Base-by-base conservation (phyloP, 2,888 invertebrate genomes). In the Neuroscelio doddi region DNA sequence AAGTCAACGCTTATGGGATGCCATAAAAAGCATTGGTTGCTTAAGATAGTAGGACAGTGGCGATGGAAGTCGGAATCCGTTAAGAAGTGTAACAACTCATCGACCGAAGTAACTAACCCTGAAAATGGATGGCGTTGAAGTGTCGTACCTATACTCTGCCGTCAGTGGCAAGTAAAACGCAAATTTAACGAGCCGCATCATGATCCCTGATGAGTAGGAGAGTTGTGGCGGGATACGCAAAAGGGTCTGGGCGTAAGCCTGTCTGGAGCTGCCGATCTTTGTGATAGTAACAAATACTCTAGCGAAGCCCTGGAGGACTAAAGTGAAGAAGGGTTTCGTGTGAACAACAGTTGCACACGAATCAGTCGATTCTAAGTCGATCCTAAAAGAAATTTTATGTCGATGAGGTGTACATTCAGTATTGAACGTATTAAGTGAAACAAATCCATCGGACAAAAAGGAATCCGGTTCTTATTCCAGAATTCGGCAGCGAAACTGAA, bases 241-340 rank as follows among this genome's bases (percentile, higher is more conserved):
- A 78, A 68, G 79, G n/a, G n/a, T n/a, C n/a, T n/a, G n/a, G n/a
- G n/a, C n/a, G n/a, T n/a, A n/a, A n/a, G n/a, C n/a, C n/a, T 77
- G 85, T 85, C 74, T 86, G 86, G 71, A 74, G 71, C 73, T 71
- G 70, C 73, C 71, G 67, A 75, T 88, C 87, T 88, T 87, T 87
- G 87, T 88, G 86, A 86, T 87, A 87, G 87, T 87, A 88, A 86
- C 87, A 87, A 88, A 86, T 87, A 87, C 85, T 86, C 85, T 82
- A 87, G 85, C 87, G 88, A 89, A 89, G 89, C 80, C 86, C 86
- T 87, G 86, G 87, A 87, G 86, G 87, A 87, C 87, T 87, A 87
- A 87, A 81, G 88, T 87, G 87, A 86, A 85, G 87, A 87, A 87
- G 87, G 87, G 89, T 88, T 89, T 86, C 88, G 87, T 87, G n/a